A percentile compares a stretch with the other conserved stretches of the same genome.
phyloP scores from a whole-genome alignment of 2,888 invertebrate species.

The Acanthosepion esculentum region DNA sequence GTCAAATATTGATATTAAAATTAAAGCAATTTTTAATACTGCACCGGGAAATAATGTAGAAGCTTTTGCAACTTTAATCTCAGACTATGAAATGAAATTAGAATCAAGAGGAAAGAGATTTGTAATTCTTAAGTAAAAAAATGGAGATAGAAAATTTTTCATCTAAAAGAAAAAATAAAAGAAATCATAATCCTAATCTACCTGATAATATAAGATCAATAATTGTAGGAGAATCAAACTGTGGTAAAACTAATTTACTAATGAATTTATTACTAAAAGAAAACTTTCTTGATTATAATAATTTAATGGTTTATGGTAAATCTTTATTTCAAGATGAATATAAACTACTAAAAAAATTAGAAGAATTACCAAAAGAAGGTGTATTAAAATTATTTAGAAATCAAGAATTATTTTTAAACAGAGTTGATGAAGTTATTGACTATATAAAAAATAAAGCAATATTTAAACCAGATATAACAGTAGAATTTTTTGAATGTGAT shows the following conservation, averaged over 20 bases:
- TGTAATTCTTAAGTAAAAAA: not conserved
- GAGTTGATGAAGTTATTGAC: not conserved
- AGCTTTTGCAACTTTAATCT: not conserved
- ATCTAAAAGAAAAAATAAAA: not conserved
- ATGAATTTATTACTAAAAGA: not conserved
- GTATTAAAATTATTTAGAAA: not conserved
- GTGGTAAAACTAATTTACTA: not conserved
- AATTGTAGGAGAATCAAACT: not conserved
- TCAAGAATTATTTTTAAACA: not conserved
- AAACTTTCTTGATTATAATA: conserved; percentile 34
- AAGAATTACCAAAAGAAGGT: not conserved
- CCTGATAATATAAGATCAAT: not conserved
- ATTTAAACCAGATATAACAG: not conserved
- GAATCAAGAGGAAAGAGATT: not conserved
- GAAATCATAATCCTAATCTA: not conserved
- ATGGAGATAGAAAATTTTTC: conserved; percentile 7
- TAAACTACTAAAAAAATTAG: conserved; percentile 15
- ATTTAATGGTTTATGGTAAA: not conserved
- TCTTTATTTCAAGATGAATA: not conserved
- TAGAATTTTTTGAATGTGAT: not conserved
- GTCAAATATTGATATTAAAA: not conserved
- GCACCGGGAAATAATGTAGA: not conserved
- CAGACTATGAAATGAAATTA: not conserved
- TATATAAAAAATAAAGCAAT: not conserved
- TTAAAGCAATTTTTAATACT: not conserved